phyloP scores from a whole-genome alignment of 2,113 vertebrate genomes.

The Columba livia region DNA sequence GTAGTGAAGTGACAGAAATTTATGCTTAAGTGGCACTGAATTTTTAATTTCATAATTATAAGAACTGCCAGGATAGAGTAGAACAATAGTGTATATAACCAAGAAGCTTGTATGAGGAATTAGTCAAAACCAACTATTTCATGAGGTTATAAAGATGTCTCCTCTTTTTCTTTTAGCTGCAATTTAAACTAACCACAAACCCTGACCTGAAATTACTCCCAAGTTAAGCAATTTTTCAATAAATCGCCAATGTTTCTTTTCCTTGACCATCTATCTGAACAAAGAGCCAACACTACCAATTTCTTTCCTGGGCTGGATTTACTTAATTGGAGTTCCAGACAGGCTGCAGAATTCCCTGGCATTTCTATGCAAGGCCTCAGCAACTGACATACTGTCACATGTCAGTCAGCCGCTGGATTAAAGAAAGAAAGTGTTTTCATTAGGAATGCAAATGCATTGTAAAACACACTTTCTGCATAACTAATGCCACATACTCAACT shows the following conservation, averaged over 20 bases:
- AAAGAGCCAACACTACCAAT: not conserved
- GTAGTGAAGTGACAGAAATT: not conserved
- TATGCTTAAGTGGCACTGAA: not conserved
- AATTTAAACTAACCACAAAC: constrained; percentile 5
- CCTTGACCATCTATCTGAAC: not conserved
- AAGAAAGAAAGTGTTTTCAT: constrained; percentile 11
- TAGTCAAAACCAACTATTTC: not conserved
- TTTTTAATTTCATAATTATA: not conserved
- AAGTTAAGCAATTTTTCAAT: not conserved
- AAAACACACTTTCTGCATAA: not conserved
- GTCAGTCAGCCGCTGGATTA: not conserved
- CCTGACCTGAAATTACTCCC: not conserved
- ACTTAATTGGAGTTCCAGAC: not conserved
- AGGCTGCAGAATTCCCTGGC: not conserved
- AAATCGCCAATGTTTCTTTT: not conserved
- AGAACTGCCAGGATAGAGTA: not conserved
- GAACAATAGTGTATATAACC: not conserved
- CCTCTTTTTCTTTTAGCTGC: not conserved
- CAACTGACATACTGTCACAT: not conserved
- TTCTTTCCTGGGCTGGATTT: constrained; percentile 28
- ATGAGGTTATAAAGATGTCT: not conserved
- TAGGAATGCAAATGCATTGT: constrained; percentile 21
- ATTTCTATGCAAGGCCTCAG: not conserved
- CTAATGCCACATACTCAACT: not conserved
- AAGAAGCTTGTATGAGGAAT: not conserved